phyloP scores from a whole-genome alignment of 2,797 vertebrate genomes.

The Cheirogaleus major region DNA sequence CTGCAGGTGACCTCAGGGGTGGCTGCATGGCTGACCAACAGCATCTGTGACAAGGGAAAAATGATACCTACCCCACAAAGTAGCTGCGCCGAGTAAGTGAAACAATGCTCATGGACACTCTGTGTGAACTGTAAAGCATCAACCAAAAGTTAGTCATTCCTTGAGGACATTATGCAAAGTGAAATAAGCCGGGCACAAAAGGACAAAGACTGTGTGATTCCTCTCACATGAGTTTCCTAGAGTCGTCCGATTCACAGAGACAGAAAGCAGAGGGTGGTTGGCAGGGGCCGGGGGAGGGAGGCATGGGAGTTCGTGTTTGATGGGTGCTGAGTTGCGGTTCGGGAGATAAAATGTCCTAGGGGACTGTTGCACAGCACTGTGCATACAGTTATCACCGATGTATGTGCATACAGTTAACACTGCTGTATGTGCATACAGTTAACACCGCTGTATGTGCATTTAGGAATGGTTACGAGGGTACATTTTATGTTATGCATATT shows the following conservation, averaged over 20 bases:
- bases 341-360: background rate
- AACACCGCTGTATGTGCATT: too few relatives aligned
- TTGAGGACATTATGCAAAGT: background rate
- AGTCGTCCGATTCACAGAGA: background rate
- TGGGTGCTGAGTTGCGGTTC: background rate
- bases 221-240: background rate
- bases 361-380: rapidly evolving
- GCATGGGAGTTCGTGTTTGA: background rate
- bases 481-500: background rate
- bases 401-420: background rate
- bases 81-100: background rate
- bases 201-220: background rate
- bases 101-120: background rate
- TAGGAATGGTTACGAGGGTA: background rate
- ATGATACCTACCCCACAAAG: background rate
- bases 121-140: background rate
- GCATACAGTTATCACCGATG: background rate
- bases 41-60: background rate
- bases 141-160: background rate
- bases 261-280: background rate
- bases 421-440: background rate
- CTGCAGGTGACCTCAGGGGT: background rate
- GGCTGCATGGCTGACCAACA: background rate
- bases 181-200: background rate
- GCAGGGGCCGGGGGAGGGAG: background rate